These are phyloP conservation scores for Lucinisca nassula DNA, from an alignment of 2,888 invertebrate species.

Conservation along the genomic window DNA sequence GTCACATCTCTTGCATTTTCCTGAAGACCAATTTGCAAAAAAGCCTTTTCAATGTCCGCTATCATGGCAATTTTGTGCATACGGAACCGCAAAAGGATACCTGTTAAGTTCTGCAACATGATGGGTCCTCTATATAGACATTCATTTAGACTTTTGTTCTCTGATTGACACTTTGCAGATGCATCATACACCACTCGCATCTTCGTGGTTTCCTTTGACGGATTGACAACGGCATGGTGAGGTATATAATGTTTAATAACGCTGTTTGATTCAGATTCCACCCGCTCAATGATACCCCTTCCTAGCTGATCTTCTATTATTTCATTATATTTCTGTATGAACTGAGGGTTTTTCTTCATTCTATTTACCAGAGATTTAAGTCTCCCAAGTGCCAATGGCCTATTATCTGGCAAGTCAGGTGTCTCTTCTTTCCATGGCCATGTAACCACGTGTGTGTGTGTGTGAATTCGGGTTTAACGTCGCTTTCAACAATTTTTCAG, in stretches of 20 bases:
- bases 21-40: conserved; percentile 12
- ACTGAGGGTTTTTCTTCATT: conserved; percentile 22
- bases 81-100: conserved; percentile 31
- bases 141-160: conserved; percentile 46
- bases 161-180: conserved; percentile 20
- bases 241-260: conserved; percentile 41
- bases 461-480: no score
- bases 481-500: no score
- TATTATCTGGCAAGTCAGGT: conserved; percentile 26
- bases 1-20: conserved; percentile 14
- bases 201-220: conserved; percentile 21
- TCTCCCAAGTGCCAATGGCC: conserved; percentile 27
- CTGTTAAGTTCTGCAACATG: conserved; percentile 37
- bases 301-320: conserved; percentile 38
- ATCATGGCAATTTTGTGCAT: conserved; percentile 13
- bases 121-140: conserved; percentile 41
- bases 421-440: conserved; percentile 49
- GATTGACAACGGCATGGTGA: conserved; percentile 38
- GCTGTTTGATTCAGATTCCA: not conserved
- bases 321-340: conserved; percentile 12
- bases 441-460: conserved; percentile 24
- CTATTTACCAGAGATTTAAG: conserved; percentile 31
- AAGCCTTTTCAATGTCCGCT: conserved; percentile 41
- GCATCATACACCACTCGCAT: conserved; percentile 30
- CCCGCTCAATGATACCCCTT: conserved; percentile 44